Base-by-base conservation (phyloP, 2,113 vertebrate species). In the Axis porcinus region DNA sequence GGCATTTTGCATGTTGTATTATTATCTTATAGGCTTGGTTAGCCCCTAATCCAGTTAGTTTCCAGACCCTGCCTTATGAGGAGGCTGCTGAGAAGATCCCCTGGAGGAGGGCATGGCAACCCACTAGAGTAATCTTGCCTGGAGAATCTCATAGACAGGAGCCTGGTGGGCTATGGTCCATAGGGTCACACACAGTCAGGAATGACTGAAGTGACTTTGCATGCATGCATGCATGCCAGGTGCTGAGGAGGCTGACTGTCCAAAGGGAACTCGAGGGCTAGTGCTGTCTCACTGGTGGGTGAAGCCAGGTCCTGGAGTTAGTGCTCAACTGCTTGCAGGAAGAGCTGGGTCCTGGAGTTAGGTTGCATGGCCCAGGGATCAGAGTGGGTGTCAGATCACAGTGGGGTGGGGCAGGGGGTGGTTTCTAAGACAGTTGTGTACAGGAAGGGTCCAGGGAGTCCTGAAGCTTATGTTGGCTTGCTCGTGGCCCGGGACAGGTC, bases 401-500 rank as follows among this genome's bases (percentile, higher is more conserved):
- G 6, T 50, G 30, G 30, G 47, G 30, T 33, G 6, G 45, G 27
- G 28, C 27, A 27, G 76, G 43, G 7, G 45, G 45, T 0, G 0
- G 33, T 83, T 54, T 13, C 81, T 36, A 21, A 54, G 47, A 36
- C 33, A 82, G 47, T 23, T 52, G 47, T 21, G 30, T 82, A 36
- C 50, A 83, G 33, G 81, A 13, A n/a, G 52, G 81, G 19, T 54
- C 19, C 50, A 83, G 19, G 50, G 81, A 54, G 33, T 83, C 33
- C 81, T 54, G 50, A 83, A 54, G 33, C 19, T 36, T 83, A 54
- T 12, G 47, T 36, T 36, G 81, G 50, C 21, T 50, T 82, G 79
- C 79, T 52, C 2, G 0, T 82, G 17, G 47, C 47, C 47, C 13
- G 47, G 10, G 79, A n/a, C 30, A n/a, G 47, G 47, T 52, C 79